A percentile compares a stretch with the other conserved stretches of the same genome.
Evolutionary conservation across 2,113 vertebrate genomes (phyloP).

Genomic region (Chaetorhynchus papuensis): DNA sequence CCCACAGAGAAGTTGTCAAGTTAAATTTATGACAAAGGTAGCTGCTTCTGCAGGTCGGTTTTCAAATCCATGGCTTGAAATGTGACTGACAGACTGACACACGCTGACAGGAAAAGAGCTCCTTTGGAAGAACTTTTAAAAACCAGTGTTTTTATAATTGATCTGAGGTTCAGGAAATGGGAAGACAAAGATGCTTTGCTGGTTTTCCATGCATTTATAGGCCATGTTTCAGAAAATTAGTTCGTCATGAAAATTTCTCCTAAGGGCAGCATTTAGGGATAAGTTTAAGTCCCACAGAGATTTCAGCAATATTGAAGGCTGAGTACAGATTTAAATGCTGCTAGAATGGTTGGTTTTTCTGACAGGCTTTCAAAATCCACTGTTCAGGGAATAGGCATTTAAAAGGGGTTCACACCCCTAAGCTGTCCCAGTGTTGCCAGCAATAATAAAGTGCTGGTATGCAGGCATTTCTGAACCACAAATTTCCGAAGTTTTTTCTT

Average conservation of each 20-base stretch:
- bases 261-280: neutral
- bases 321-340: neutral
- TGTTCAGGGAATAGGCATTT: neutral
- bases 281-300: neutral
- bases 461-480: neutral
- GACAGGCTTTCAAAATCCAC: neutral
- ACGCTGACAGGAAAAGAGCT: neutral
- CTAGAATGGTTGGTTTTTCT: neutral
- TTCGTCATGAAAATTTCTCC: neutral
- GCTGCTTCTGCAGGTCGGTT: neutral
- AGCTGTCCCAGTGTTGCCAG: neutral
- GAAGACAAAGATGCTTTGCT: neutral
- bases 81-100: neutral
- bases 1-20: neutral
- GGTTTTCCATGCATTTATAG: neutral
- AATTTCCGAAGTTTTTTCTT: neutral
- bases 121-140: neutral
- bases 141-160: neutral
- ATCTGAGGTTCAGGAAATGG: neutral
- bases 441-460: neutral
- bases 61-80: neutral
- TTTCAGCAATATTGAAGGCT: neutral
- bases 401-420: neutral
- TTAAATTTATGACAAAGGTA: slow-evolving; percentile 6
- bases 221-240: neutral